Evolutionary conservation across 2,797 vertebrate genomes (phyloP).

Genomic region (Etheostoma nigrum): DNA sequence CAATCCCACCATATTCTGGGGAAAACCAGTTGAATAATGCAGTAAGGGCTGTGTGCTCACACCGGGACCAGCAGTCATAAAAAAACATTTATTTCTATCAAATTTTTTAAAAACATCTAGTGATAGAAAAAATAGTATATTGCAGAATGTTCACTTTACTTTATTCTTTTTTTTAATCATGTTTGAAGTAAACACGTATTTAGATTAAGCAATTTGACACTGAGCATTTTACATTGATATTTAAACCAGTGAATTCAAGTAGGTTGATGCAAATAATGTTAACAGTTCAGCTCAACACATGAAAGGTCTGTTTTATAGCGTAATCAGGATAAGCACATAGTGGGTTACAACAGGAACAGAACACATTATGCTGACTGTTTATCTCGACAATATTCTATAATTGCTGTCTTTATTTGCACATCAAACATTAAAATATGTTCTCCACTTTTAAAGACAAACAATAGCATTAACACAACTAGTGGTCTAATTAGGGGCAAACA

Average conservation of each 20-base stretch:
- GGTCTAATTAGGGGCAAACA: conserved; percentile 43
- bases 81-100: conserved; percentile 17
- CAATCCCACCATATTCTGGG: conserved; percentile 49
- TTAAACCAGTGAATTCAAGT: conserved; percentile 44
- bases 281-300: conserved; percentile 25
- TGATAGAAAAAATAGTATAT: conserved; percentile 6
- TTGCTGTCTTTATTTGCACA: conserved; percentile 65
- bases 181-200: conserved; percentile 35
- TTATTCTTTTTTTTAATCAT: conserved; percentile 20
- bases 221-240: conserved; percentile 31
- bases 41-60: conserved; percentile 20
- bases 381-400: conserved; percentile 61
- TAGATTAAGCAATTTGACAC: conserved; percentile 40
- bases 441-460: conserved; percentile 42
- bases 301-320: conserved; percentile 26
- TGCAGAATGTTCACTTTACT: conserved; percentile 5
- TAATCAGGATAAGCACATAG: conserved; percentile 53
- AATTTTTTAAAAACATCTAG: not conserved
- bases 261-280: conserved; percentile 41
- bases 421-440: conserved; percentile 57
- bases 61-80: conserved; percentile 22
- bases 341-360: conserved; percentile 51
- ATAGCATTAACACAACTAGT: conserved; percentile 19
- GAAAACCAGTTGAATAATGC: conserved; percentile 57
- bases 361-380: conserved; percentile 62